Conservation (phyloP, 2,113 vertebrate species). For the Malurus cyaneus region DNA sequence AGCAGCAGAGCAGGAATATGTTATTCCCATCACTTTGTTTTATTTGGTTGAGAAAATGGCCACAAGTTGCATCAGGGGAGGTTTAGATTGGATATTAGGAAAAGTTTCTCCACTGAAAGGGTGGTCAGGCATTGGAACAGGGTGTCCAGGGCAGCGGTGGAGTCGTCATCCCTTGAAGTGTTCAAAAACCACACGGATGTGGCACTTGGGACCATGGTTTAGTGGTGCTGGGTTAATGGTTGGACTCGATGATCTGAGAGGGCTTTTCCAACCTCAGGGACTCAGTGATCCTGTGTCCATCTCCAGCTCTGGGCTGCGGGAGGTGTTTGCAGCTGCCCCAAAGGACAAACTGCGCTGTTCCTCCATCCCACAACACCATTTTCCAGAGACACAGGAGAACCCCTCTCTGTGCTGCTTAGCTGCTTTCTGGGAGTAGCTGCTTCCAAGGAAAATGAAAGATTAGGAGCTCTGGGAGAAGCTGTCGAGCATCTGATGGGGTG, state of each 20-base stretch:
- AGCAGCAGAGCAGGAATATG: not conserved
- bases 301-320: not conserved
- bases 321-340: not conserved
- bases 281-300: not conserved
- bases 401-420: not conserved
- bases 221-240: not conserved
- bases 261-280: not conserved
- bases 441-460: slow-evolving; percentile 32
- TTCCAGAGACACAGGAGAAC: not conserved
- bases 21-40: not conserved
- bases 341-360: not conserved
- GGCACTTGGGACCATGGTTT: not conserved
- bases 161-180: not conserved
- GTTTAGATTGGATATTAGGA: not conserved
- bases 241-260: not conserved
- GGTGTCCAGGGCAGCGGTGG: not conserved
- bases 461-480: not conserved
- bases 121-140: not conserved
- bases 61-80: not conserved
- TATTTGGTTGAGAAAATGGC: not conserved
- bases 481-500: not conserved
- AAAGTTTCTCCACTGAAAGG: not conserved
- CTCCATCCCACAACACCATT: not conserved
- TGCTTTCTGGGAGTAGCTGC: not conserved
- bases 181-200: not conserved